These are phyloP conservation scores for Hyles euphorbiae DNA, from an alignment of 1,140 invertebrate genomes.

Conservation along the genomic window DNA sequence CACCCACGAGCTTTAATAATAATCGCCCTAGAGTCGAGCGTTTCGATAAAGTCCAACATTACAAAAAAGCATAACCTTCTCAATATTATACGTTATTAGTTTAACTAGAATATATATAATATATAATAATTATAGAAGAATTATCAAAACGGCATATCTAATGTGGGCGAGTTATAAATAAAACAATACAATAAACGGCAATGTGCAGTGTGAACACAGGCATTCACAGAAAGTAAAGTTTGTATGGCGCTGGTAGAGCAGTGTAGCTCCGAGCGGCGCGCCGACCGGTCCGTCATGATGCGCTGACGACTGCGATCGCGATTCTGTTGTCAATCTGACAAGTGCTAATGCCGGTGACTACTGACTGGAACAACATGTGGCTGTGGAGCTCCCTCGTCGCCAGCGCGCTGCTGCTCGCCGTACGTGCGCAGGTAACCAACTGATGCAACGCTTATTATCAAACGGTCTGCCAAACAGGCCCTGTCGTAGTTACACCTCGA, in stretches of 20 bases:
- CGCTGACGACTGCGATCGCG: constrained; percentile 28
- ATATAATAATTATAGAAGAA: too few relatives aligned
- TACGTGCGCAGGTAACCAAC: constrained; percentile 48
- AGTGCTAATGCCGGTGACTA: constrained; percentile 28
- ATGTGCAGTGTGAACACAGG: constrained; percentile 40
- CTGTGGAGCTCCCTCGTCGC: constrained; percentile 40
- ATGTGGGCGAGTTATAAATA: too few relatives aligned
- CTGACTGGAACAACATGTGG: constrained; percentile 50
- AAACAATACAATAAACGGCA: not conserved
- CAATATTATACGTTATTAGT: too few relatives aligned
- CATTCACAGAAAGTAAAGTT: constrained; percentile 66
- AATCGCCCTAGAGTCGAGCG: too few relatives aligned
- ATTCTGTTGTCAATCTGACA: constrained; percentile 22
- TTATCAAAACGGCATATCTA: too few relatives aligned
- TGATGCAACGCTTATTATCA: constrained; percentile 10
- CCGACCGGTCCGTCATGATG: constrained; percentile 53
- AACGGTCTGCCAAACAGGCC: constrained; percentile 6
- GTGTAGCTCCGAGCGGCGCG: constrained; percentile 52
- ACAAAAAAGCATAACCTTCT: too few relatives aligned
- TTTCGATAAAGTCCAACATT: too few relatives aligned
- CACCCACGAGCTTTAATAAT: too few relatives aligned
- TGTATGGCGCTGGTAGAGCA: constrained; percentile 35
- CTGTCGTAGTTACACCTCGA: not conserved
- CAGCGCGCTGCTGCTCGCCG: constrained; percentile 36
- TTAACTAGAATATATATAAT: too few relatives aligned